Evolutionary conservation across 1,140 invertebrate species (phyloP).

Genomic region (Cotesia chilonis): DNA sequence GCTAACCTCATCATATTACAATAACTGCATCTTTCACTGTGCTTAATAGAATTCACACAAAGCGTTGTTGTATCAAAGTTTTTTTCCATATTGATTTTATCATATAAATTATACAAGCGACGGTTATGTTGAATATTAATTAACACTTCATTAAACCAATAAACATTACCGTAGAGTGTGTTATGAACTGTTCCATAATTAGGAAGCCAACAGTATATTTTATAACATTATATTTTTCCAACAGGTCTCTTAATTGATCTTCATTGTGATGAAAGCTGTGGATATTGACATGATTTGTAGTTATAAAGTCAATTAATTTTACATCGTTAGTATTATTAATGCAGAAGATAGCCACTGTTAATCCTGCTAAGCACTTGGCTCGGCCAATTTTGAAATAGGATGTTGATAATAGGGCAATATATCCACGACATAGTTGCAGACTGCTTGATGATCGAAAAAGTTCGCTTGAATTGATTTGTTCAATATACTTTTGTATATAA

Average conservation of each 20-base stretch:
- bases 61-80: neutral
- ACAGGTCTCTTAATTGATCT: neutral
- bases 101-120: slow-evolving; percentile 4
- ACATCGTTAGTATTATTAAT: neutral
- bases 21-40: neutral
- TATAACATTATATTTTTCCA: neutral
- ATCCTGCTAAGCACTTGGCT: neutral
- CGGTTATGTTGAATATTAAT: neutral
- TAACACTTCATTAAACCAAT: neutral
- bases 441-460: neutral
- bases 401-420: neutral
- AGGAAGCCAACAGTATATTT: slow-evolving; percentile 7
- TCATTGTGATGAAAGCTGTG: neutral
- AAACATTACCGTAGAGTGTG: neutral
- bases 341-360: neutral
- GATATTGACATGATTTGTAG: neutral
- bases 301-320: neutral
- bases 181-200: slow-evolving; percentile 5
- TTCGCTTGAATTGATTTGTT: neutral
- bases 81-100: neutral
- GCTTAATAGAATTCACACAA: slow-evolving; percentile 7
- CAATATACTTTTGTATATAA: slow-evolving; percentile 6
- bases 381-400: slow-evolving; percentile 1
- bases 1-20: slow-evolving; percentile 2
- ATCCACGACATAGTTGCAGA: neutral